These are phyloP conservation scores for Sardinella longiceps DNA, from an alignment of 2,797 vertebrate genomes.

Conservation along the genomic window DNA sequence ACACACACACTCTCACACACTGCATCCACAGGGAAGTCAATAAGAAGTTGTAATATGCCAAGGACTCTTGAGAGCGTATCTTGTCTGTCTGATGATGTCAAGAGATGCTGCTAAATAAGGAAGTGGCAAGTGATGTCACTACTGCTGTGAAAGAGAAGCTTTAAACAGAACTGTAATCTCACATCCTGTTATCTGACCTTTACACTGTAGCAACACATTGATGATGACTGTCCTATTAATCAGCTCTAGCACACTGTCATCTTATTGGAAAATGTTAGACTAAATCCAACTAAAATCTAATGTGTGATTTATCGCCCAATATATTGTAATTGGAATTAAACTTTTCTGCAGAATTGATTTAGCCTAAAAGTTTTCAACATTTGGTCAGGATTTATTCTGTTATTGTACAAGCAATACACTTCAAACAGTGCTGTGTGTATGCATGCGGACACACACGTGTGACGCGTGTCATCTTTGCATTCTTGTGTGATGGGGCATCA, in stretches of 20 bases:
- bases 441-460: too few species aligned
- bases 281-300: too few species aligned
- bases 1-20: not conserved
- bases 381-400: too few species aligned
- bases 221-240: not conserved
- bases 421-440: too few species aligned
- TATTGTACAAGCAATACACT: too few species aligned
- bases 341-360: too few species aligned
- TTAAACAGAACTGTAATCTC: constrained; percentile 19
- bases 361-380: too few species aligned
- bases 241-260: not conserved
- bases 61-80: not conserved
- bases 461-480: not conserved
- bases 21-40: not conserved
- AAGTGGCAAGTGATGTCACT: not conserved
- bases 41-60: not conserved
- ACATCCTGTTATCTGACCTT: constrained; percentile 16
- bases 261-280: too few species aligned
- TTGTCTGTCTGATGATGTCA: not conserved
- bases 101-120: not conserved
- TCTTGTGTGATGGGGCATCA: not conserved
- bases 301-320: too few species aligned
- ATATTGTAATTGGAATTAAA: too few species aligned
- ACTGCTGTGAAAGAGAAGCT: not conserved
- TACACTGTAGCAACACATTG: not conserved